A percentile compares a stretch with the other conserved stretches of the same genome.
Conservation (phyloP, 2,113 vertebrate genomes). For the Romanogobio albipinnatus region DNA sequence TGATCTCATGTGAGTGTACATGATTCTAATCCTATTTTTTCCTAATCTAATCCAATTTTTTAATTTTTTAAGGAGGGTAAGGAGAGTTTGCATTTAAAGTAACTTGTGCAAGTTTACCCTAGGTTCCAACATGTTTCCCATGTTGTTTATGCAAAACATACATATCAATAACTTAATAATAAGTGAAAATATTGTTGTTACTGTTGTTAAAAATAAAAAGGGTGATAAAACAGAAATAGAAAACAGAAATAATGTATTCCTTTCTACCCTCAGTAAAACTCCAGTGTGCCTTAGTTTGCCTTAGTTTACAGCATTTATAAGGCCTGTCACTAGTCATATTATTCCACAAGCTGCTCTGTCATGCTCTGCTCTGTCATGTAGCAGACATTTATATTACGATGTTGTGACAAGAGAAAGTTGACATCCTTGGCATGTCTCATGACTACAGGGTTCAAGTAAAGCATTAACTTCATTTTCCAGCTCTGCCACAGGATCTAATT, state of each 20-base stretch:
- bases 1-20: not conserved
- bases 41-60: too few species aligned
- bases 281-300: not conserved
- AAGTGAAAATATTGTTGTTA: not conserved
- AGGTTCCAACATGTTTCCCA: not conserved
- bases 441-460: constrained; percentile 23
- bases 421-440: constrained; percentile 20
- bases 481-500: constrained; percentile 29
- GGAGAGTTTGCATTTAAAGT: not conserved
- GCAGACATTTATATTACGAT: constrained; percentile 24
- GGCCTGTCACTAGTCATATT: not conserved
- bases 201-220: too few species aligned
- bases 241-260: not conserved
- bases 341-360: not conserved
- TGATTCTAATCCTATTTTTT: not conserved
- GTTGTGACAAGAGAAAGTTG: constrained; percentile 11
- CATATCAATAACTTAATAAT: not conserved
- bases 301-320: not conserved
- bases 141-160: not conserved
- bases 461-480: constrained; percentile 17
- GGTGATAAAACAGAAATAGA: too few species aligned
- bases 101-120: not conserved
- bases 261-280: not conserved
- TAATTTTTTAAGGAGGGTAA: not conserved
- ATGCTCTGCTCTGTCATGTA: not conserved